Evolutionary conservation across 2,888 invertebrate species (phyloP), one percentile per base, ranked within the genome.

Genomic region (Stenurella melanura): DNA sequence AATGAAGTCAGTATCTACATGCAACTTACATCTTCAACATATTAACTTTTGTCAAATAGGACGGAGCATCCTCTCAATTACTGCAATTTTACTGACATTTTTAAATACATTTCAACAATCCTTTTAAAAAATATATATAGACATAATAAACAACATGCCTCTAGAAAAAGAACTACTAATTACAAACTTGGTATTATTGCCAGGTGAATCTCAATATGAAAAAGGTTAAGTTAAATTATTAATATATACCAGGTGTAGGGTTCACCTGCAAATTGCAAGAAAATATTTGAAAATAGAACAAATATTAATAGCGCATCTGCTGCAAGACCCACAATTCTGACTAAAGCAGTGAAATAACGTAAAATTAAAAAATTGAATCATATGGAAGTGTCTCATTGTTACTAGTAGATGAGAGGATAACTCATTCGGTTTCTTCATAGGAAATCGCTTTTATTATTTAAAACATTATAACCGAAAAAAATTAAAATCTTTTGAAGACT

Each of bases 231-330:
- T 50, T 50, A 50, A 50, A 50, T 50, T 50, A 50, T 50, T 50
- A 50, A 50, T 50, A 50, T 50, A 50, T 50, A n/a, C 50, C 50
- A 50, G 50, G 50, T 50, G 50, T n/a, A 50, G 50, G 12, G 3
- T n/a, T 50, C 50, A 50, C 50, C 50, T 50, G 50, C n/a, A 50
- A 50, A 50, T 50, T 50, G n/a, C 2, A 50, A 50, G 12, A 50
- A 50, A n/a, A 50, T 50, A 50, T 50, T n/a, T 50, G 50, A 50
- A 50, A 50, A 50, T 50, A 50, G 50, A 50, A n/a, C 50, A 50
- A 50, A 50, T 50, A 50, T 50, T n/a, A 50, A 50, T 15, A n/a
- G 50, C 7, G 50, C 50, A 50, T 50, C 50, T 50, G 50, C 50
- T 6, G 4, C 6, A 50, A 50, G 15, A 50, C 6, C 7, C 50